Percentiles rank a stretch among this genome's conserved stretches.
Conservation (phyloP, 2,888 invertebrate genomes). For the Pseudococcus viburni region DNA sequence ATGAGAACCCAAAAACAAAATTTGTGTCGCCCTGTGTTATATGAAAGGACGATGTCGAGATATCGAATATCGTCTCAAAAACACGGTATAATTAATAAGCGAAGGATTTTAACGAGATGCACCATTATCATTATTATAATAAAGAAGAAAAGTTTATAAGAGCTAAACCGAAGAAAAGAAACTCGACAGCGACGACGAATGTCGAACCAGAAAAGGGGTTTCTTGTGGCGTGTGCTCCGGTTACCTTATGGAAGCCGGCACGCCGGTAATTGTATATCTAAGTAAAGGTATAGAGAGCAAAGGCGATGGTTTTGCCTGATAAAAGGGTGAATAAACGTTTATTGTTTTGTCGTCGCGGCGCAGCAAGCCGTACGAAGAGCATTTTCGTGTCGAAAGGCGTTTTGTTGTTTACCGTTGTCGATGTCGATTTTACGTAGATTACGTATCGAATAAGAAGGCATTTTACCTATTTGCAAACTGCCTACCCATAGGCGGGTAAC, state of each 20-base stretch:
- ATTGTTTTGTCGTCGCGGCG: conserved; percentile 30
- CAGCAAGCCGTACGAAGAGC: conserved; percentile 24
- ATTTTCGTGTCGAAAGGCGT: conserved; percentile 48
- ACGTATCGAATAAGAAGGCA: conserved; percentile 12
- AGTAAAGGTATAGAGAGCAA: background rate
- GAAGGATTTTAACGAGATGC: conserved; percentile 25
- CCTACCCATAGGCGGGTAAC: background rate
- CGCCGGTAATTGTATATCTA: background rate
- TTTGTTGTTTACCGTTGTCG: conserved; percentile 12
- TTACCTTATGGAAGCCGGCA: background rate
- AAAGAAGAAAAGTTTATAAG: background rate
- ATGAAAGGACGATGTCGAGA: too few species aligned
- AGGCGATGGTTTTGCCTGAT: background rate
- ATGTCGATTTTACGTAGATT: conserved; percentile 34
- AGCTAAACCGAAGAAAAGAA: background rate
- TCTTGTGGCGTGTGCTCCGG: conserved; percentile 50
- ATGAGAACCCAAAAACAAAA: too few species aligned
- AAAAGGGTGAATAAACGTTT: conserved; percentile 48
- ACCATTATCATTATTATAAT: background rate
- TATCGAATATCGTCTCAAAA: conserved; percentile 41
- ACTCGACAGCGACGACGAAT: background rate
- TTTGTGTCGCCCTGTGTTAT: too few species aligned
- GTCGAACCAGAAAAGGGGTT: background rate
- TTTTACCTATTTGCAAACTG: background rate
- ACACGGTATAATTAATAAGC: conserved; percentile 46